Conservation (phyloP, 2,888 invertebrate genomes). For the Leucophora obtusa region DNA sequence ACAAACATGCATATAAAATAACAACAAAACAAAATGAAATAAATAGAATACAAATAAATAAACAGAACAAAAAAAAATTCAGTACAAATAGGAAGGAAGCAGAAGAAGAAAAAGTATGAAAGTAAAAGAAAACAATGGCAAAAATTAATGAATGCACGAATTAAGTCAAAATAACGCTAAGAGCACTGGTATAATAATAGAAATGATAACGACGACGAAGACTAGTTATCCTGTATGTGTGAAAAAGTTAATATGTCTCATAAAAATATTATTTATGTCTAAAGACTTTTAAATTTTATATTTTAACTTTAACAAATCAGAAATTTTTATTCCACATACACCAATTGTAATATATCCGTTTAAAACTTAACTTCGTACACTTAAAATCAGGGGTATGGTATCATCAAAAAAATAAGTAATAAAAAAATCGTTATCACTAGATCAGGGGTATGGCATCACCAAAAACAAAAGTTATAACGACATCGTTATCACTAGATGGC, state of each 20-base stretch:
- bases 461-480: no score
- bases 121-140: conserved; percentile 36
- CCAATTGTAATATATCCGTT: no score
- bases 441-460: no score
- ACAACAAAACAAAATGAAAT: conserved; percentile 18
- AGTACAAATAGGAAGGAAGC: conserved; percentile 41
- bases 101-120: conserved; percentile 28
- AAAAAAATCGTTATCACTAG: no score
- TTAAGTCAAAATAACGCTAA: conserved; percentile 56
- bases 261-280: conserved; percentile 30
- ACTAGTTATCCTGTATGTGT: conserved; percentile 34
- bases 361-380: no score
- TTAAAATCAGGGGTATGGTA: no score
- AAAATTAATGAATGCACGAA: conserved; percentile 55
- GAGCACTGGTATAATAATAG: conserved; percentile 49
- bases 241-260: conserved; percentile 38
- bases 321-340: no score
- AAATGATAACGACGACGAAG: conserved; percentile 21
- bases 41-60: conserved; percentile 50
- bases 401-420: no score
- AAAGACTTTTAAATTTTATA: conserved; percentile 2
- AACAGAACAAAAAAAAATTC: conserved; percentile 17
- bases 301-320: background rate
- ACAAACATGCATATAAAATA: conserved; percentile 19
- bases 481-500: no score